Conservation (phyloP, 2,113 vertebrate species). For the Leuciscus idus region DNA sequence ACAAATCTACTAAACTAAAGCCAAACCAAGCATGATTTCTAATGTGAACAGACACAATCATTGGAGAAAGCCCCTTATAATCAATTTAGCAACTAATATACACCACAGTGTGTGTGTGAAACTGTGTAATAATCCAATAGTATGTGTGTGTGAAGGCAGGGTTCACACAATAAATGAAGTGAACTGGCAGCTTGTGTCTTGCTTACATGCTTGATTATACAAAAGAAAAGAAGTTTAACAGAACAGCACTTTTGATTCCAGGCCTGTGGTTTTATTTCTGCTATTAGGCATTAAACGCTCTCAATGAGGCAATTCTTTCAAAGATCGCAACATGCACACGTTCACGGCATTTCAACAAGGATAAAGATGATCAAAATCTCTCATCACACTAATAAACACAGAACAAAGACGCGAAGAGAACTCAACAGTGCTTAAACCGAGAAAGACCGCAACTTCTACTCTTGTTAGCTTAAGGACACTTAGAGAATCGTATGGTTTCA, state of each 20-base stretch:
- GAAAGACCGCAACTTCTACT: background rate
- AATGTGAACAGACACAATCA: constrained; percentile 60
- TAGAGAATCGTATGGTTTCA: constrained; percentile 74
- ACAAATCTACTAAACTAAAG: background rate
- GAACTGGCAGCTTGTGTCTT: background rate
- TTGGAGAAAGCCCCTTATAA: constrained; percentile 58
- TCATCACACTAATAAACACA: background rate
- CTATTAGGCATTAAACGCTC: background rate
- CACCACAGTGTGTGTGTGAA: background rate
- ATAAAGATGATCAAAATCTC: background rate
- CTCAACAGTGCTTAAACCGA: background rate
- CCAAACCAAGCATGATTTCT: background rate
- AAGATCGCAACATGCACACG: background rate
- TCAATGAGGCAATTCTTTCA: background rate
- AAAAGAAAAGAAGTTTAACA: background rate
- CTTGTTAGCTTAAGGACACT: constrained; percentile 76
- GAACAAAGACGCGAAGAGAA: background rate
- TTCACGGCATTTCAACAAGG: background rate
- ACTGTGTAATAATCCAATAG: background rate
- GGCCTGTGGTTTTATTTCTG: constrained; percentile 16
- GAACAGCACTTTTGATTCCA: background rate
- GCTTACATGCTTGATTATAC: background rate
- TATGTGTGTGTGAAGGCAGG: background rate
- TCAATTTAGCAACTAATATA: constrained; percentile 46
- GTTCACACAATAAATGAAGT: constrained; percentile 46